A percentile compares a stretch with the other conserved stretches of the same genome.
These are phyloP conservation scores for Perizoma flavofasciatum DNA, from an alignment of 2,888 invertebrate species.

Conservation along the genomic window DNA sequence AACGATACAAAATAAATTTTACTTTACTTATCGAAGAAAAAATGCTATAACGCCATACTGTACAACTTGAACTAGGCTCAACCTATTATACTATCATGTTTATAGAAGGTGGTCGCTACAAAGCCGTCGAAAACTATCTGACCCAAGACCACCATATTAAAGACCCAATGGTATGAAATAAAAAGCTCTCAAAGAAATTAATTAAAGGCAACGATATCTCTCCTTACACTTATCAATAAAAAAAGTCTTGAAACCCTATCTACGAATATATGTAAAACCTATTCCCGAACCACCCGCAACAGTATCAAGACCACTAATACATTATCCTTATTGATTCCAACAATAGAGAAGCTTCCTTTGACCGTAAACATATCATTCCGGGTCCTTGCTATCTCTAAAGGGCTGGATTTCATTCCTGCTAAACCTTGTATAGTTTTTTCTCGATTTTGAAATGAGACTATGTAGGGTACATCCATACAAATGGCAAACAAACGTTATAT, in stretches of 20 bases:
- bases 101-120: background rate
- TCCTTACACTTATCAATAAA: constrained; percentile 9
- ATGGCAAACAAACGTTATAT: background rate
- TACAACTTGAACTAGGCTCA: too few species aligned
- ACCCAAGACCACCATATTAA: background rate
- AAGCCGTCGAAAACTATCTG: background rate
- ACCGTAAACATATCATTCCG: constrained; percentile 70
- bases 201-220: constrained; percentile 2
- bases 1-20: background rate
- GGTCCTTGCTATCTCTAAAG: constrained; percentile 63
- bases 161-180: background rate
- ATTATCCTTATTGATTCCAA: constrained; percentile 73
- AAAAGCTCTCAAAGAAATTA: constrained; percentile 1
- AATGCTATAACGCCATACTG: too few species aligned
- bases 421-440: constrained; percentile 77
- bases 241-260: constrained; percentile 13
- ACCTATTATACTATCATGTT: background rate
- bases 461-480: background rate
- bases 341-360: constrained; percentile 67
- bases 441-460: constrained; percentile 65
- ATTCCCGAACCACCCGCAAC: constrained; percentile 53
- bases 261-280: constrained; percentile 33
- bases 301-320: constrained; percentile 76
- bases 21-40: too few species aligned
- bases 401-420: constrained; percentile 66